phyloP scores from a whole-genome alignment of 2,797 vertebrate genomes.

The Hippoglossus hippoglossus region DNA sequence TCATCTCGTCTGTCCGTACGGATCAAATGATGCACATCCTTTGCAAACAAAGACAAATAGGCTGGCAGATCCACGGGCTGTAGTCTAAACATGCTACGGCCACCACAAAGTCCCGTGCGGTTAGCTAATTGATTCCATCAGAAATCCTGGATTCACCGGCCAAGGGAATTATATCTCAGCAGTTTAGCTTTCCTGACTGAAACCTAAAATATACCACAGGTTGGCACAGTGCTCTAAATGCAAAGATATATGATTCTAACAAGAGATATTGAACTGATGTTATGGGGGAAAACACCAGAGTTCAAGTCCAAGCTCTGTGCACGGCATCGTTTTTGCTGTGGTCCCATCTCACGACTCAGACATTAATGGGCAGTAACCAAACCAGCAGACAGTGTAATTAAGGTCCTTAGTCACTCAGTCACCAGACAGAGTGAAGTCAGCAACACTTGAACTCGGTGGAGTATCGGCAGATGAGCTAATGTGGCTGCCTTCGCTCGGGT shows the following conservation, averaged over 20 bases:
- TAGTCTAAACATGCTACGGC: conserved; percentile 66
- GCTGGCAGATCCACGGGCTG: conserved; percentile 58
- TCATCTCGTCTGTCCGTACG: conserved; percentile 66
- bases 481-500: conserved; percentile 50
- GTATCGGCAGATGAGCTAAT: conserved; percentile 65
- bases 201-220: conserved; percentile 17
- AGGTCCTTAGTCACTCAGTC: conserved; percentile 81
- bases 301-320: conserved; percentile 26
- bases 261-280: conserved; percentile 37
- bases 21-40: conserved; percentile 67
- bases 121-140: conserved; percentile 72
- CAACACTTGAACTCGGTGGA: conserved; percentile 62
- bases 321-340: conserved; percentile 41
- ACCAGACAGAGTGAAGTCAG: conserved; percentile 81
- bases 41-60: conserved; percentile 72
- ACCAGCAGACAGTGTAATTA: conserved; percentile 85
- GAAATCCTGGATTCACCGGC: conserved; percentile 52
- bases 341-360: conserved; percentile 64
- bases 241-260: conserved; percentile 29
- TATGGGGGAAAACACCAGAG: conserved; percentile 2
- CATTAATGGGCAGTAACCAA: conserved; percentile 79
- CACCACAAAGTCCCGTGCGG: conserved; percentile 67
- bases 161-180: conserved; percentile 22
- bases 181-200: conserved; percentile 16
- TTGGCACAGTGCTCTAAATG: conserved; percentile 18